Conservation (phyloP, 2,888 invertebrate species). For the Phania funesta region DNA sequence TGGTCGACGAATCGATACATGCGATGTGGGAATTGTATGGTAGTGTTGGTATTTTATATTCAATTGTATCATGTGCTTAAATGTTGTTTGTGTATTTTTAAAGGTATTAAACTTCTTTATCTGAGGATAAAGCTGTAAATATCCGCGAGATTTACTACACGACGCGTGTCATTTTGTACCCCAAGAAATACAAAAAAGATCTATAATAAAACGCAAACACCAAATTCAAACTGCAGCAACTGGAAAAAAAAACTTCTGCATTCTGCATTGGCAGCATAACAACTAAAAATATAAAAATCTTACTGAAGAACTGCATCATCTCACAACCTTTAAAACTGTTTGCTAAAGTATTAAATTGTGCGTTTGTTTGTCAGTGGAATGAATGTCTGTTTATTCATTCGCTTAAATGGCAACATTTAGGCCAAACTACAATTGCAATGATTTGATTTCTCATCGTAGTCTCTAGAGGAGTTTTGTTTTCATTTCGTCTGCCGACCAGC, state of each 20-base stretch:
- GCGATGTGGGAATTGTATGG: conserved; percentile 30
- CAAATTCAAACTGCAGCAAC: conserved; percentile 53
- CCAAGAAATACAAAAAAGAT: conserved; percentile 41
- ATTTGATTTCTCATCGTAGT: conserved; percentile 44
- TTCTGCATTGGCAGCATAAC: conserved; percentile 5
- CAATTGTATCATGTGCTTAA: conserved; percentile 47
- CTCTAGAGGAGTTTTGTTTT: conserved; percentile 50
- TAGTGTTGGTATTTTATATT: conserved; percentile 35
- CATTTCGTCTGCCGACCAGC: conserved; percentile 49
- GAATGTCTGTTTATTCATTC: background rate
- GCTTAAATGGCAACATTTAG: conserved; percentile 50
- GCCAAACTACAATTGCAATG: conserved; percentile 55
- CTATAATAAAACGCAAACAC: conserved; percentile 2
- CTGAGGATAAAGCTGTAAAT: conserved; percentile 75
- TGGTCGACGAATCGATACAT: conserved; percentile 17
- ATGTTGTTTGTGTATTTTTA: conserved; percentile 56
- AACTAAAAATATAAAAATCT: conserved; percentile 14
- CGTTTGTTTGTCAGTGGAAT: background rate
- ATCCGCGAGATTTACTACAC: conserved; percentile 79
- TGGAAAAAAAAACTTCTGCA: conserved; percentile 43
- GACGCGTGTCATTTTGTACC: conserved; percentile 68
- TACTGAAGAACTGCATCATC: conserved; percentile 12
- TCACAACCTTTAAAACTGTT: background rate
- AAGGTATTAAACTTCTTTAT: conserved; percentile 67
- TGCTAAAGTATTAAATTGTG: conserved; percentile 3